Evolutionary conservation across 2,113 vertebrate genomes (phyloP), one percentile per base, ranked within the genome.

Genomic region (Brienomyrus longianalis): DNA sequence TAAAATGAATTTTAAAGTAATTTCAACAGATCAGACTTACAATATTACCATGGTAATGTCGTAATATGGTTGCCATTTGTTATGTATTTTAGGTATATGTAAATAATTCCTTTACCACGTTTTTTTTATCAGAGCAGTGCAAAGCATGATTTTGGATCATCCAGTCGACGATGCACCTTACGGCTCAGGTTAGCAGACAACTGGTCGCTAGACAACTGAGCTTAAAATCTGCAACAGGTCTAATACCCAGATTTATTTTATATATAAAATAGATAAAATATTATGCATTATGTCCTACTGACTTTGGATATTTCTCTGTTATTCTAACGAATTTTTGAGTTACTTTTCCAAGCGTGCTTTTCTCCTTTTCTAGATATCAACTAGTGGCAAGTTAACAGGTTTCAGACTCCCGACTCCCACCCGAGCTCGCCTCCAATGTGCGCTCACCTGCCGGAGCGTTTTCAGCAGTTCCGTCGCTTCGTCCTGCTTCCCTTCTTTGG

Each of bases 381-480:
- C 35, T 43, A 35, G 74, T 80, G 13, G 35, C 31, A 50, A 11
- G 45, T 31, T 10, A 47, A 85, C 83, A 48, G 83, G 83, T 85
- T 54, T 39, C 11, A 31, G 5, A 87, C 3, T n/a, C 27, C 85
- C 13, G 48, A n/a, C 47, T 31, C 39, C 43, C 17, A 87, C 54
- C 27, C 51, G 51, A 15, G 51, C 51, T 54, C 13, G 13, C 51
- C 51, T 15, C 6, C 17, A 3, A 21, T 8, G 23, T 47, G 47
- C 48, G 23, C 96, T 96, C 93, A 96, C 95, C 96, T 97, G 97
- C 93, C 96, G 95, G 94, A 97, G 96, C 94, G 95, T 95, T 92
- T 94, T 95, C 70, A 97, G 95, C 93, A 97, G 92, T 92, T 96
- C 95, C 2, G 95, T 96, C 89, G 96, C 96, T 91, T 97, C 96